A percentile compares a stretch with the other conserved stretches of the same genome.
These are phyloP conservation scores for Carassius carassius DNA, from an alignment of 2,113 vertebrate genomes.

Conservation along the genomic window DNA sequence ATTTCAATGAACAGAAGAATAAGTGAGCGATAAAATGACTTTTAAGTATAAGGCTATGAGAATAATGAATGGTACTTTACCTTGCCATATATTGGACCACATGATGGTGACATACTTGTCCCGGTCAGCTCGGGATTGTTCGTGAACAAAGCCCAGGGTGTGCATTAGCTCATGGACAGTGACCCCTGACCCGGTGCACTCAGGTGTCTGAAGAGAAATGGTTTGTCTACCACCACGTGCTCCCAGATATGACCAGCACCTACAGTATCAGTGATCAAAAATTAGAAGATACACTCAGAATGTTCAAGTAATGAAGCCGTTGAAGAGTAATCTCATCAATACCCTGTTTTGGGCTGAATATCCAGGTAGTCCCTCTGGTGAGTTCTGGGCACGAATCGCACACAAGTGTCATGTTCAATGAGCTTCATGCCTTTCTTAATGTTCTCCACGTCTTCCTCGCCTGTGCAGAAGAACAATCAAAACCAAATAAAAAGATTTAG, in stretches of 20 bases:
- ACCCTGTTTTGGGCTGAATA: constrained; percentile 82
- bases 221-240: constrained; percentile 73
- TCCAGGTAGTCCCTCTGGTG: constrained; percentile 82
- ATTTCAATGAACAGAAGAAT: constrained; percentile 39
- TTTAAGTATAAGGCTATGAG: neutral
- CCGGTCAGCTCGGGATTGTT: constrained; percentile 74
- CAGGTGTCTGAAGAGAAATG: constrained; percentile 67
- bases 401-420: constrained; percentile 79
- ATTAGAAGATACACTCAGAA: neutral
- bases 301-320: too few relatives aligned
- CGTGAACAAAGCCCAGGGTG: constrained; percentile 67
- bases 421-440: constrained; percentile 77
- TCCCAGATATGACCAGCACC: constrained; percentile 80
- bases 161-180: constrained; percentile 73
- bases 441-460: constrained; percentile 62
- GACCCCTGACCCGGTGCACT: constrained; percentile 68
- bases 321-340: constrained; percentile 51
- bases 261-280: constrained; percentile 38
- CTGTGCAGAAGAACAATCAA: constrained; percentile 54
- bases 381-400: constrained; percentile 80
- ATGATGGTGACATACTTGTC: constrained; percentile 69
- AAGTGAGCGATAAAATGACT: neutral
- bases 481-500: neutral
- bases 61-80: constrained; percentile 52
- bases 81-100: constrained; percentile 77